phyloP scores from a whole-genome alignment of 2,888 invertebrate species.

The Mechanitis messenoides region DNA sequence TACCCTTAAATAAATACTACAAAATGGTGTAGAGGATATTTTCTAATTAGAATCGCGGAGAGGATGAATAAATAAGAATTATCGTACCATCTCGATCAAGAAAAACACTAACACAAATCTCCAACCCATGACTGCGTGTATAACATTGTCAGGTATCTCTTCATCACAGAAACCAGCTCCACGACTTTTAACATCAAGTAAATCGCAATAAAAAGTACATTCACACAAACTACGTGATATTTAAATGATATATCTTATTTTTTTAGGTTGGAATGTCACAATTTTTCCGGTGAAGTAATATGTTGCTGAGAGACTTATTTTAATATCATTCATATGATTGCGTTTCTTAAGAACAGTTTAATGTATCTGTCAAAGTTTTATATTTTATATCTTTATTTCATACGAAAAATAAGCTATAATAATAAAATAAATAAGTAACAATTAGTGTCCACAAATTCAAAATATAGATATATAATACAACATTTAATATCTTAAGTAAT shows the following conservation, averaged over 20 bases:
- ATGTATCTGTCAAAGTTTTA: too few species aligned
- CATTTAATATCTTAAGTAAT: too few species aligned
- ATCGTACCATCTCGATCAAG: conserved; percentile 54
- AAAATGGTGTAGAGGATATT: conserved; percentile 43
- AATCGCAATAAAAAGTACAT: conserved; percentile 17
- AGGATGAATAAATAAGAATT: conserved; percentile 66
- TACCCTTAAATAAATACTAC: conserved; percentile 54
- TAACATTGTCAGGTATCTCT: conserved; percentile 11
- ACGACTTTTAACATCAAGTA: conserved; percentile 13
- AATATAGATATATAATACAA: too few species aligned
- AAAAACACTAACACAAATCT: conserved; percentile 15
- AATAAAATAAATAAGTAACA: too few species aligned
- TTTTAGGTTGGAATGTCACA: background rate
- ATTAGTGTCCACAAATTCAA: too few species aligned
- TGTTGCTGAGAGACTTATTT: too few species aligned
- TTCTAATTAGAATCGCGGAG: conserved; percentile 54
- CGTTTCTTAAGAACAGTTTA: too few species aligned
- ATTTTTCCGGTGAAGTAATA: too few species aligned
- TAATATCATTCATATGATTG: too few species aligned
- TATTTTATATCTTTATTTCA: too few species aligned
- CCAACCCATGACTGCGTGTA: background rate
- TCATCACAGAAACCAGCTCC: conserved; percentile 17
- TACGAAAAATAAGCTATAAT: too few species aligned
- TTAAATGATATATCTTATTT: background rate
- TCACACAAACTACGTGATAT: conserved; percentile 10